Base-by-base conservation (phyloP, 1,140 invertebrate genomes). In the Procambarus virginalis region DNA sequence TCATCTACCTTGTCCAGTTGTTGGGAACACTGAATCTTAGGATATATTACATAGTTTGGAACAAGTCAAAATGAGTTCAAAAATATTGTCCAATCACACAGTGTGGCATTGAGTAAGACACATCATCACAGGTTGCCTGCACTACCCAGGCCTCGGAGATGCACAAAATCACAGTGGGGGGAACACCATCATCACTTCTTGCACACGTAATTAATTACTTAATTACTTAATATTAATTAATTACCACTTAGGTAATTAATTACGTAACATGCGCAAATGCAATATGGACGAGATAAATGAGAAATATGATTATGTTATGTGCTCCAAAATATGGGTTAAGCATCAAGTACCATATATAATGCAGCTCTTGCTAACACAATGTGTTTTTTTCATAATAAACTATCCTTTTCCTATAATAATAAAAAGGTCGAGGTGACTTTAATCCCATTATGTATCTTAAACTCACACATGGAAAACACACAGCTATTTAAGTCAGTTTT, bases 91-190 rank as follows among this genome's bases (percentile, higher is more conserved):
- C 81, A 78, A 89, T 89, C 88, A 84, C 81, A 84, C 76, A 82
- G 82, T 77, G 76, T 89, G 81, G 81, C 88, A 89, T 68, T 89
- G 81, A 89, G 73, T 89, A 89, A 89, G 88, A 89, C 88, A 89
- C 88, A 89, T 89, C 88, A 89, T 89, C 81, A 89, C 75, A 89
- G 86, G 86, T 83, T 73, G 86, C 80, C 86, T 89, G 86, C 60
- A 83, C 70, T 89, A 64, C 51, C 76, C 86, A 83, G 86, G 80
- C 86, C 78, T 83, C 86, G 78, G 51, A 87, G 86, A 87, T 89
- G 80, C 86, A 89, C 78, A 83, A 83, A 70, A 89, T 89, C 88
- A 89, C 88, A 89, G 88, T 81, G 86, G 85, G 85, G 77, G 76
- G 76, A 87, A 80, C 86, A 87, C 78, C 80, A 89, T 84, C 73